Base-by-base conservation (phyloP, 2,888 invertebrate genomes). In the Dromius quadrimaculatus region DNA sequence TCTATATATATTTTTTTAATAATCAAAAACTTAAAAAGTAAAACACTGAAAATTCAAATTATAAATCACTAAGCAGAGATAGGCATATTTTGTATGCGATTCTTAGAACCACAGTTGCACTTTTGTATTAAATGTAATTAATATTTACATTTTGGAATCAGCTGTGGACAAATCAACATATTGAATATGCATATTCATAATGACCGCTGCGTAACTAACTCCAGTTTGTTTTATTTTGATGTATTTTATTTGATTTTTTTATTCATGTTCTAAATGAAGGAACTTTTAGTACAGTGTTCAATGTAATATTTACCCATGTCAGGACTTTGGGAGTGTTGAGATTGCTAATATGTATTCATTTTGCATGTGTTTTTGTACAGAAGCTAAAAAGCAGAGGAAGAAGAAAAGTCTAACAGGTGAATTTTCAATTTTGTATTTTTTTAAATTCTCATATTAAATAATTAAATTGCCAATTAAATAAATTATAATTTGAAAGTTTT, bases 341-440 rank as follows among this genome's bases (percentile, higher is more conserved):
- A 82, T 82, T 82, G 83, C 82, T 83, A 82, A 83, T 74, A 72
- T 83, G 81, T 83, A 82, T 79, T 82, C 81, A 82, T 83, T 83
- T 84, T 84, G 83, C 83, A 84, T 84, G 84, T 83, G 81, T 83
- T 83, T 83, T 83, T 84, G 82, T 86, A 86, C 87, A 95, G 94
- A 95, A 90, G 93, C 93, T 89, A 95, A 94, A 93, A 94, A 94
- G 91, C 92, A 92, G 88, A 90, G 92, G 89, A 92, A 92, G 89
- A 93, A 93, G 89, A 94, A 94, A 89, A 94, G 93, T 84, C 85
- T 92, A 85, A 87, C 92, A 88, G 93, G 93, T 94, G 92, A 93
- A 89, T 87, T 83, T 81, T 83, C 83, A 84, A 84, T 84, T 84
- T 80, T 79, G 76, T 77, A 75, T 79, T 77, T 76, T 78, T 75